These are phyloP conservation scores for Listronotus oregonensis DNA, from an alignment of 1,140 invertebrate species.

Conservation along the genomic window DNA sequence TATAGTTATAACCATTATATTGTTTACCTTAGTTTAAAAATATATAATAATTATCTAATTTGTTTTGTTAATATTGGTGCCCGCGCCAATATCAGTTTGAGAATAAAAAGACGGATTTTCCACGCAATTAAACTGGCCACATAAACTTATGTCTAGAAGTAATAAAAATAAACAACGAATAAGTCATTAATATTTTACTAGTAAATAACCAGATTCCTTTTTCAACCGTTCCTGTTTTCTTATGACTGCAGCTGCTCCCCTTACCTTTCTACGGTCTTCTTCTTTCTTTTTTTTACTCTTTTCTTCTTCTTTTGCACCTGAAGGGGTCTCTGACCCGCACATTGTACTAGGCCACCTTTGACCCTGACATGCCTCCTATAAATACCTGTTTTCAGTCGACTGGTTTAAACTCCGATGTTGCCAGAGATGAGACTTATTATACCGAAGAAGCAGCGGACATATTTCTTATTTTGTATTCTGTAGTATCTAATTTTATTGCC, in stretches of 20 bases:
- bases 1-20: too few relatives aligned
- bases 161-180: too few relatives aligned
- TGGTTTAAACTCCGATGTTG: constrained; percentile 37
- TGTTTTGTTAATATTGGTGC: too few relatives aligned
- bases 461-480: constrained; percentile 9
- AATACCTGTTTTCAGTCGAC: constrained; percentile 41
- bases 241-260: constrained; percentile 23
- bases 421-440: constrained; percentile 33
- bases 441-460: constrained; percentile 4
- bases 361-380: constrained; percentile 42
- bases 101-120: too few relatives aligned
- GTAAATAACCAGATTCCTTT: neutral
- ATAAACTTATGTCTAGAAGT: too few relatives aligned
- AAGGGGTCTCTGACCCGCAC: constrained; percentile 40
- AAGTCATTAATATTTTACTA: too few relatives aligned
- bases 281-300: constrained; percentile 11
- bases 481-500: constrained; percentile 9
- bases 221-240: constrained; percentile 22
- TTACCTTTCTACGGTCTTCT: neutral
- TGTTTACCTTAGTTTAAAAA: too few relatives aligned
- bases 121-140: too few relatives aligned
- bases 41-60: too few relatives aligned
- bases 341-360: constrained; percentile 43
- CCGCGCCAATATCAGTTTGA: too few relatives aligned
- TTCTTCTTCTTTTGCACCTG: constrained; percentile 32